These are phyloP conservation scores for Prenolepis imparis DNA, from an alignment of 2,888 invertebrate genomes.

Conservation along the genomic window DNA sequence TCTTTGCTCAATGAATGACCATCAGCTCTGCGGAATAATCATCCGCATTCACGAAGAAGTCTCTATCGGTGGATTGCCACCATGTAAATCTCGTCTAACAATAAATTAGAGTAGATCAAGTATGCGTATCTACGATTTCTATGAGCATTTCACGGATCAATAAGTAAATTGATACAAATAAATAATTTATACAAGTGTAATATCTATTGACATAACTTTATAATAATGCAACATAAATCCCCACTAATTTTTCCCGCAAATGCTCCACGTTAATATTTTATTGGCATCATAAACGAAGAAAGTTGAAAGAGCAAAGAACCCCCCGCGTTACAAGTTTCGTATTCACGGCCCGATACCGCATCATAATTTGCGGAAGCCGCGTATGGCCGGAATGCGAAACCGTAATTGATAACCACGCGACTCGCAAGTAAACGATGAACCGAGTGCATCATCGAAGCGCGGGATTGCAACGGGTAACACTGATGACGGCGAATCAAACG, in stretches of 20 bases:
- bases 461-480: slow-evolving; percentile 56
- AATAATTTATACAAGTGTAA: neutral
- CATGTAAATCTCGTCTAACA: slow-evolving; percentile 51
- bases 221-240: neutral
- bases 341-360: slow-evolving; percentile 43
- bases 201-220: neutral
- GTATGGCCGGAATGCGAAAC: slow-evolving; percentile 43
- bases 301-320: neutral
- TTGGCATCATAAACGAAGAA: slow-evolving; percentile 18
- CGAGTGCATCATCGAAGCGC: slow-evolving; percentile 66
- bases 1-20: slow-evolving; percentile 74
- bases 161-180: neutral
- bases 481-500: slow-evolving; percentile 67
- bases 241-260: neutral
- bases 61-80: slow-evolving; percentile 61
- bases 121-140: neutral
- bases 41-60: slow-evolving; percentile 72
- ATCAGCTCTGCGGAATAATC: slow-evolving; percentile 72
- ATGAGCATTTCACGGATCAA: neutral
- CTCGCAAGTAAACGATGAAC: slow-evolving; percentile 66
- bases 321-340: neutral
- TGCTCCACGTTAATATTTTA: slow-evolving; percentile 5
- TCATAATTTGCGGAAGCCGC: slow-evolving; percentile 55
- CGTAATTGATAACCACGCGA: slow-evolving; percentile 56
- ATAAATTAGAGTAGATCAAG: neutral